Conservation (phyloP, 2,113 vertebrate species). For the Sceloporus undulatus region DNA sequence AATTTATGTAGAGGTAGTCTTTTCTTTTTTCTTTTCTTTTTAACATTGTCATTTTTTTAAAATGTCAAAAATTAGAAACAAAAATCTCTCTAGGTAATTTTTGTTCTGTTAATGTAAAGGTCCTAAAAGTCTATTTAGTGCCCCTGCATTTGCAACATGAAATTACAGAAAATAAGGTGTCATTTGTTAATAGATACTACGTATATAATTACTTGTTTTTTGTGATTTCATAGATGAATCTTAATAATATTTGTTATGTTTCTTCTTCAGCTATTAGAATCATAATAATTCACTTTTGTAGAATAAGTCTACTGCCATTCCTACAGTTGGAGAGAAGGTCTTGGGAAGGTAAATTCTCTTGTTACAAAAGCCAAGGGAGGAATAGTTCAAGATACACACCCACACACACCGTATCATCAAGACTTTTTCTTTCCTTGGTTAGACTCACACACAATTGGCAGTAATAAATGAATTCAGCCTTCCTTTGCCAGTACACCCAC, state of each 20-base stretch:
- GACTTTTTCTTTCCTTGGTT: background rate
- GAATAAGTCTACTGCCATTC: background rate
- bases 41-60: background rate
- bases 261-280: background rate
- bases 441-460: slow-evolving; percentile 23
- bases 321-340: background rate
- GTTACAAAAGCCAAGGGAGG: background rate
- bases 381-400: background rate
- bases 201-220: background rate
- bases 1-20: background rate
- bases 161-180: background rate
- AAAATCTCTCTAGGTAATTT: too few species aligned
- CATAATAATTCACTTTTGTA: background rate
- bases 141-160: background rate
- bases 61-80: background rate
- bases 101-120: background rate
- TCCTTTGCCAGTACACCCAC: slow-evolving; percentile 30
- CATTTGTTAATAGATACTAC: background rate
- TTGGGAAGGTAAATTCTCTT: background rate
- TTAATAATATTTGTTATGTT: background rate
- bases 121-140: background rate
- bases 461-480: slow-evolving; percentile 26
- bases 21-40: background rate
- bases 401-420: background rate
- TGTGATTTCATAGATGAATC: background rate